Conservation (phyloP, 1,140 invertebrate genomes). For the Liolophura sinensis region DNA sequence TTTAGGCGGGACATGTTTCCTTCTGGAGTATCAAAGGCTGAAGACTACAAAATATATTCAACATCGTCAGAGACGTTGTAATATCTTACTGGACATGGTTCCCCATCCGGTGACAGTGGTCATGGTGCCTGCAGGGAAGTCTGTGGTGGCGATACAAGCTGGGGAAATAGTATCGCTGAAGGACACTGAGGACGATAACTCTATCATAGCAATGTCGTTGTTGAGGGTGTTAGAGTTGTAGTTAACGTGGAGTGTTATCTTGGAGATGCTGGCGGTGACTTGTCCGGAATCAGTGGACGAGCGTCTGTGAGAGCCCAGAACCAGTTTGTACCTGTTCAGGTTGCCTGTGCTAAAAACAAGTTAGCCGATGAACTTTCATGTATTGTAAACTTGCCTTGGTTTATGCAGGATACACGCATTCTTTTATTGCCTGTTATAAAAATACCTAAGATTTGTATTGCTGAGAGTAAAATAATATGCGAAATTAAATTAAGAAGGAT, state of each 20-base stretch:
- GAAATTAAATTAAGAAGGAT: no score
- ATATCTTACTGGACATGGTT: conserved; percentile 9
- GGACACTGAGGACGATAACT: conserved; percentile 1
- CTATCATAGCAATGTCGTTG: conserved; percentile 20
- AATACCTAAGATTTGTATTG: no score
- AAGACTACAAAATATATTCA: no score
- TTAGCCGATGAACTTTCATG: no score
- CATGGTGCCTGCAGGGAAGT: conserved; percentile 9
- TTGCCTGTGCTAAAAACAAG: not conserved
- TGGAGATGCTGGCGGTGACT: conserved; percentile 1
- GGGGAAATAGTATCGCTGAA: conserved; percentile 14
- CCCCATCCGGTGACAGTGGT: conserved; percentile 16
- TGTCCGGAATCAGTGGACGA: conserved; percentile 4
- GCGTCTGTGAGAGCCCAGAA: conserved; percentile 13
- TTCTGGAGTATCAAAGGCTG: no score
- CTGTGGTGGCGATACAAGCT: conserved; percentile 9
- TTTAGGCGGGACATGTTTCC: no score
- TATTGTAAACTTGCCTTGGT: no score
- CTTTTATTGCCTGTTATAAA: no score
- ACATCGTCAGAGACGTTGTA: no score
- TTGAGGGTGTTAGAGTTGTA: conserved; percentile 11
- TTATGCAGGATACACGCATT: no score
- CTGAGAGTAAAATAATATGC: no score
- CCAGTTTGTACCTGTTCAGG: conserved; percentile 7
- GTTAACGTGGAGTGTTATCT: conserved; percentile 8